A percentile compares a stretch with the other conserved stretches of the same genome.
Evolutionary conservation across 2,888 invertebrate genomes (phyloP).

Genomic region (Nycteola revayana): DNA sequence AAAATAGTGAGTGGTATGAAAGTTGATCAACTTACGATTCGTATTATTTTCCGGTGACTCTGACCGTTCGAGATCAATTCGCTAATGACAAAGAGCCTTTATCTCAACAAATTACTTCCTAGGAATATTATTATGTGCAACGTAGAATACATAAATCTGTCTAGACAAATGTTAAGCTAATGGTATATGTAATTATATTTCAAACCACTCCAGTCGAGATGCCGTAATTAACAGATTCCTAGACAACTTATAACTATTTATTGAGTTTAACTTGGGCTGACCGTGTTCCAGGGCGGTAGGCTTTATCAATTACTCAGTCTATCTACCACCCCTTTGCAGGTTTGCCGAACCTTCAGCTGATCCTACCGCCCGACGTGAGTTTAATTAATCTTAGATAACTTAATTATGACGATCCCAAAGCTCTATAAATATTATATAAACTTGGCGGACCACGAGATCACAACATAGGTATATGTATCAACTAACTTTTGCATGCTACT

Average conservation of each 20-base stretch:
- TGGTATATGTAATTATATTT: too few relatives aligned
- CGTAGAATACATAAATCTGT: too few relatives aligned
- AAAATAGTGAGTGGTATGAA: too few relatives aligned
- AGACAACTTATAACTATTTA: slow-evolving; percentile 55
- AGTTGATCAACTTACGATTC: too few relatives aligned
- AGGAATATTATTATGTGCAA: too few relatives aligned
- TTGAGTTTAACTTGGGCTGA: slow-evolving; percentile 51
- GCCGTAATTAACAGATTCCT: slow-evolving; percentile 38
- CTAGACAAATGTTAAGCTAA: too few relatives aligned
- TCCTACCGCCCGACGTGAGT: slow-evolving; percentile 44
- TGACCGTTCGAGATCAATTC: too few relatives aligned
- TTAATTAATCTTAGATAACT: slow-evolving; percentile 68
- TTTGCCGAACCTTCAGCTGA: slow-evolving; percentile 33
- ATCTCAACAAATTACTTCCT: too few relatives aligned
- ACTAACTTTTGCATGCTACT: too few relatives aligned
- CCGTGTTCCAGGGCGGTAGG: slow-evolving; percentile 59
- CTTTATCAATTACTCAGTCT: slow-evolving; percentile 70
- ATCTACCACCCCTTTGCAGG: slow-evolving; percentile 40
- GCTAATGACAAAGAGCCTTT: too few relatives aligned
- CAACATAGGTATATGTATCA: too few relatives aligned
- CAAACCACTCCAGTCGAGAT: slow-evolving; percentile 13
- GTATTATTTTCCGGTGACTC: too few relatives aligned
- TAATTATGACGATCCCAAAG: slow-evolving; percentile 54
- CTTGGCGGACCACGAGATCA: slow-evolving; percentile 10
- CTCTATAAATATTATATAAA: slow-evolving; percentile 34